These are phyloP conservation scores for Plemyria rubiginata DNA, from an alignment of 2,888 invertebrate genomes.

Conservation along the genomic window DNA sequence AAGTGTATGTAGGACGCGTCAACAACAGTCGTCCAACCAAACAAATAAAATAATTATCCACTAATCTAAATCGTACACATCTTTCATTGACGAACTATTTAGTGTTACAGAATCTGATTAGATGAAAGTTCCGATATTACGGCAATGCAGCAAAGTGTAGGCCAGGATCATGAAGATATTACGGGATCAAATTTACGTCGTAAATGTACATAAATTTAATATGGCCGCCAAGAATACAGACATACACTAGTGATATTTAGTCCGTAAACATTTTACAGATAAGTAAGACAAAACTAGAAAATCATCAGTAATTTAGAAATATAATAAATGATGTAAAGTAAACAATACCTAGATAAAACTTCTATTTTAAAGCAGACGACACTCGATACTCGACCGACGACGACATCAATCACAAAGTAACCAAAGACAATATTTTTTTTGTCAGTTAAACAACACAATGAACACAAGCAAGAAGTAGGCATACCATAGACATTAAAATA, in stretches of 20 bases:
- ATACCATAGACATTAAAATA: slow-evolving; percentile 3
- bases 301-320: slow-evolving; percentile 13
- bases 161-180: slow-evolving; percentile 62
- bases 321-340: slow-evolving; percentile 19
- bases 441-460: background rate
- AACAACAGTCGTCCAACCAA: slow-evolving; percentile 68
- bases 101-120: background rate
- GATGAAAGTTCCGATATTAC: slow-evolving; percentile 3
- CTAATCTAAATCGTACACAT: slow-evolving; percentile 5
- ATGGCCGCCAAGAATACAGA: slow-evolving; percentile 68
- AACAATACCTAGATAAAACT: slow-evolving; percentile 79
- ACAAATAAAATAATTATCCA: slow-evolving; percentile 50
- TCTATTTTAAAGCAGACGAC: slow-evolving; percentile 79
- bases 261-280: background rate
- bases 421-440: slow-evolving; percentile 39
- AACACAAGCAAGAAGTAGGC: slow-evolving; percentile 9
- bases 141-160: slow-evolving; percentile 4
- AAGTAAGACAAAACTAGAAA: slow-evolving; percentile 5
- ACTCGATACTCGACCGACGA: slow-evolving; percentile 81
- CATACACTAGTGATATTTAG: slow-evolving; percentile 25
- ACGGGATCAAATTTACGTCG: slow-evolving; percentile 62
- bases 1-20: slow-evolving; percentile 70
- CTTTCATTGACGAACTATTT: slow-evolving; percentile 14
- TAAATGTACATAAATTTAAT: slow-evolving; percentile 66
- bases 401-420: slow-evolving; percentile 80